Percentiles rank a stretch among this genome's conserved stretches.
Evolutionary conservation across 2,888 invertebrate species (phyloP).

Genomic region (Myathropa florea): DNA sequence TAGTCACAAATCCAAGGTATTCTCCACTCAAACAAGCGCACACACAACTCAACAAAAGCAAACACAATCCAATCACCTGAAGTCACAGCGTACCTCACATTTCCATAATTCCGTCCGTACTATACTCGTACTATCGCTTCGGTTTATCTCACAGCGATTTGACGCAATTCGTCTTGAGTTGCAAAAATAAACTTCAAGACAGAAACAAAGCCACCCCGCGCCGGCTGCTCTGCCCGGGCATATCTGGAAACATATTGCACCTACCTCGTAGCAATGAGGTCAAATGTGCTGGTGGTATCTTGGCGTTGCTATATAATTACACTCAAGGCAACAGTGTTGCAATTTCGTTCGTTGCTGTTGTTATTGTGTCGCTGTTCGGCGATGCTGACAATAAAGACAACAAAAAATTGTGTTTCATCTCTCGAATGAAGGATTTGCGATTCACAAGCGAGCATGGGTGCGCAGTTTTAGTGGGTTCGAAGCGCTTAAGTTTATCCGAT

Average conservation of each 20-base stretch:
- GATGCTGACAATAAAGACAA: conserved; percentile 30
- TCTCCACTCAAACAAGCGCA: not conserved
- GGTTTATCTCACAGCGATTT: conserved; percentile 64
- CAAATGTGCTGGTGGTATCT: conserved; percentile 67
- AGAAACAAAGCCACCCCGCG: conserved; percentile 19
- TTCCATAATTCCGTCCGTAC: conserved; percentile 40
- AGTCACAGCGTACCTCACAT: conserved; percentile 44
- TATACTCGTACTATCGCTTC: conserved; percentile 36
- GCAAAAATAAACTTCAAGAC: conserved; percentile 58
- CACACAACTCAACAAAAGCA: not conserved
- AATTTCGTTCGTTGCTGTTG: conserved; percentile 33
- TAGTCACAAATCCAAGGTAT: not conserved
- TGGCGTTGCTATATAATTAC: conserved; percentile 54
- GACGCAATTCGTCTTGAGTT: conserved; percentile 66
- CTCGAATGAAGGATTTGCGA: conserved; percentile 24
- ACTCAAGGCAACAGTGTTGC: conserved; percentile 62
- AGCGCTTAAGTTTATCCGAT: too few relatives aligned
- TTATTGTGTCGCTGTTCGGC: conserved; percentile 5
- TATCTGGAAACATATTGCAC: conserved; percentile 64
- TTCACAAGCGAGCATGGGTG: not conserved
- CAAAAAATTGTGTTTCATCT: conserved; percentile 2
- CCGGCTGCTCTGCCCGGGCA: not conserved
- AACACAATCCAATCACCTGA: conserved; percentile 43
- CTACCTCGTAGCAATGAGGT: conserved; percentile 67
- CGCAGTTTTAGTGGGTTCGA: too few relatives aligned